Evolutionary conservation across 2,888 invertebrate genomes (phyloP).

Genomic region (Hipparchia semele): DNA sequence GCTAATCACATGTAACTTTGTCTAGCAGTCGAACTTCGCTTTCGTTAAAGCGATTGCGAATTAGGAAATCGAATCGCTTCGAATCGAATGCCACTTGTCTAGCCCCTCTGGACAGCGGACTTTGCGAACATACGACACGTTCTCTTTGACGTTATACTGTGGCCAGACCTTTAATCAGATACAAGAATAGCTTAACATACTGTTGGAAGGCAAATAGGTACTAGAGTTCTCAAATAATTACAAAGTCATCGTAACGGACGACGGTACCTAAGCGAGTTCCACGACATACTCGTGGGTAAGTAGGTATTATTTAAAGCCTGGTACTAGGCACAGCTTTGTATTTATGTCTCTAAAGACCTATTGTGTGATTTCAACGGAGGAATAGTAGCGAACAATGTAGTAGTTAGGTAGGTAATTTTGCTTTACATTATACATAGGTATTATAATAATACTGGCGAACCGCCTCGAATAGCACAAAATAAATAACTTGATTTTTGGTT

Average conservation of each 20-base stretch:
- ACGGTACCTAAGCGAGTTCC: conserved; percentile 30
- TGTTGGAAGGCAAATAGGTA: conserved; percentile 4
- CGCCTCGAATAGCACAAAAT: neutral
- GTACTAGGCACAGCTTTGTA: conserved; percentile 23
- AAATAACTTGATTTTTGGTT: too few species aligned
- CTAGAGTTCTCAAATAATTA: conserved; percentile 31
- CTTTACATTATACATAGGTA: neutral
- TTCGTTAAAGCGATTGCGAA: too few species aligned
- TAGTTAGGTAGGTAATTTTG: conserved; percentile 1
- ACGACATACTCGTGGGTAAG: conserved; percentile 13
- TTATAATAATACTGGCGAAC: neutral
- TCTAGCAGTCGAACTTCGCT: too few species aligned
- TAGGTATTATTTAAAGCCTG: conserved; percentile 28
- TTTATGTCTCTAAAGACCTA: conserved; percentile 35
- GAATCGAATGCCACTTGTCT: too few species aligned
- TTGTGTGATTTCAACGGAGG: conserved; percentile 32
- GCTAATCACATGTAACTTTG: too few species aligned
- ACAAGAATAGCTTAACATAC: too few species aligned
- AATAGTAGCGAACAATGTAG: conserved; percentile 23
- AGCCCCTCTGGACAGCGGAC: too few species aligned
- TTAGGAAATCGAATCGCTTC: too few species aligned
- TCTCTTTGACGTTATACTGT: too few species aligned
- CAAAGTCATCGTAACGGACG: conserved; percentile 33
- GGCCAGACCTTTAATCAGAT: too few species aligned
- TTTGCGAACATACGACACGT: too few species aligned